Base-by-base conservation (phyloP, 2,797 vertebrate species). In the Austrolebias charrua region DNA sequence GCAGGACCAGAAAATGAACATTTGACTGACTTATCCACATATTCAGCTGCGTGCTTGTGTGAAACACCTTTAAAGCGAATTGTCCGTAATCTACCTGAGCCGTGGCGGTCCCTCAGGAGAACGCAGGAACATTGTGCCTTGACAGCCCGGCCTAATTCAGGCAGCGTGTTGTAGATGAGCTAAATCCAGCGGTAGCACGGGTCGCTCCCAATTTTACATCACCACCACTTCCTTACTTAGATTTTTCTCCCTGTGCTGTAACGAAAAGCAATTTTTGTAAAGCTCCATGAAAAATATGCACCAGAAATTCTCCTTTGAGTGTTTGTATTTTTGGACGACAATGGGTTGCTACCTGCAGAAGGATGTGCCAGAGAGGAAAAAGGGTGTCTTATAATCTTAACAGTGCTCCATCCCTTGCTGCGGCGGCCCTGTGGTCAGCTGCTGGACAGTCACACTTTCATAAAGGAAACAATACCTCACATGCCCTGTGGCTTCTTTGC, bases 271-370 rank as follows among this genome's bases (percentile, higher is more conserved):
- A 86, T 91, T 85, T 88, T 81, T 75, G 61, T 74, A 88, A 88
- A 89, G 86, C 87, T 86, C 85, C 84, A 73, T 83, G 82, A 87
- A 83, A 86, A 85, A 79, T 81, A 83, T 86, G 79, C 80, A 75
- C 73, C 69, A 64, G 76, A 86, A 86, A 86, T 86, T 88, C 80
- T 58, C 54, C 69, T 80, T 76, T 67, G 60, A 81, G 76, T 70
- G 71, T 75, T 77, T 88, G 71, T 88, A 86, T 86, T 89, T 88
- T 81, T 78, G 81, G 76, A 82, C 76, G 66, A 78, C 72, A 87
- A 80, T 83, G 63, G 60, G 47, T 52, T 66, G 77, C 65, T 81
- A 80, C 78, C 76, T 71, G 66, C 65, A 35, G n/a, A 78, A 67
- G 66, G 57, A 84, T 81, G 76, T 81, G 75, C 74, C 71, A 69